These are phyloP conservation scores for Abscondita cerata DNA, from an alignment of 2,888 invertebrate species.

Conservation along the genomic window DNA sequence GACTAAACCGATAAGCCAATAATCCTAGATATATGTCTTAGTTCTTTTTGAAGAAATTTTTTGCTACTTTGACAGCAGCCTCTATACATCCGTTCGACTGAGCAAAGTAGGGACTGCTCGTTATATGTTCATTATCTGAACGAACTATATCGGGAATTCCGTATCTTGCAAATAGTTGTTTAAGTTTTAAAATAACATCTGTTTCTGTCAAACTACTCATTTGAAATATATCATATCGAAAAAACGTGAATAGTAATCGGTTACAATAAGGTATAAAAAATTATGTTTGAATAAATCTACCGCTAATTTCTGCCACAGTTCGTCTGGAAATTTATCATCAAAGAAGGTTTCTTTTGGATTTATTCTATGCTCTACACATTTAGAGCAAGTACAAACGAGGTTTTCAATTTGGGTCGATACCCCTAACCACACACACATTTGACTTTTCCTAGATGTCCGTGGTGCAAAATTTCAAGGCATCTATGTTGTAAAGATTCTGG, in stretches of 20 bases:
- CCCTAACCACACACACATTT: constrained; percentile 39
- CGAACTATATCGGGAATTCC: constrained; percentile 35
- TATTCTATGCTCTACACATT: constrained; percentile 28
- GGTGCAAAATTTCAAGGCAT: constrained; percentile 17
- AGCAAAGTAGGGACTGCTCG: constrained; percentile 34
- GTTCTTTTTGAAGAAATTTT: constrained; percentile 19
- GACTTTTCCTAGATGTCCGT: constrained; percentile 26
- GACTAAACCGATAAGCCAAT: constrained; percentile 22
- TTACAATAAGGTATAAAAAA: constrained; percentile 21
- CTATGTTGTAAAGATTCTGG: constrained; percentile 3
- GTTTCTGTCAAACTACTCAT: constrained; percentile 9
- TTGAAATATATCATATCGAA: constrained; percentile 1
- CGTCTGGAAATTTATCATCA: constrained; percentile 27
- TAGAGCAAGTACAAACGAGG: constrained; percentile 33
- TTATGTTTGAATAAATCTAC: no score
- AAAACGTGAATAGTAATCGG: constrained; percentile 30
- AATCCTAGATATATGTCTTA: constrained; percentile 20
- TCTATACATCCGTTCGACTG: constrained; percentile 29
- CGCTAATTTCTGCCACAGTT: constrained; percentile 36
- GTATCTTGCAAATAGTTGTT: constrained; percentile 30
- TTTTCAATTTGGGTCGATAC: constrained; percentile 37
- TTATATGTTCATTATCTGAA: constrained; percentile 23
- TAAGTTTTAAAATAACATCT: constrained; percentile 13
- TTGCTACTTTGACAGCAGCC: constrained; percentile 22
- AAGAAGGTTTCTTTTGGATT: constrained; percentile 34